phyloP scores from a whole-genome alignment of 23 tunicate genomes.

The Clavelina lepadiformis region DNA sequence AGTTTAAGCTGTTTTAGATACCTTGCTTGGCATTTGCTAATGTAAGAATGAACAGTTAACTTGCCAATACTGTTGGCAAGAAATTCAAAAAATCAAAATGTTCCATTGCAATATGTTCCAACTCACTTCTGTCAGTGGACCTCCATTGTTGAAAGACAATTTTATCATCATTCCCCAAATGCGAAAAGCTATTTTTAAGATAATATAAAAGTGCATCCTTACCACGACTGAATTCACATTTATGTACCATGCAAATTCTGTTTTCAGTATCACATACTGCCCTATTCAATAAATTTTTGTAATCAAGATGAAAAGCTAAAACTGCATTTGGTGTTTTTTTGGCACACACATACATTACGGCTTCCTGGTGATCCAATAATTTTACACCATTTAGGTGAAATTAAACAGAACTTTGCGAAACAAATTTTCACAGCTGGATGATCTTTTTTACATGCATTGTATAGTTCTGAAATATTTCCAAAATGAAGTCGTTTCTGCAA shows the following conservation, averaged over 20 bases:
- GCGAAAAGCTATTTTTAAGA: slow-evolving; percentile 3
- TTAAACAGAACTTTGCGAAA: not conserved
- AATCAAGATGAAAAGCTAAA: slow-evolving; percentile 5
- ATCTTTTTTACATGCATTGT: slow-evolving; percentile 10
- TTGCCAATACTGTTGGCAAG: not conserved
- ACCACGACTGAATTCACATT: slow-evolving; percentile 8
- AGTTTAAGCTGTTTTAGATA: slow-evolving; percentile 17
- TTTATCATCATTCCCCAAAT: slow-evolving; percentile 7
- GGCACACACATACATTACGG: slow-evolving; percentile 24
- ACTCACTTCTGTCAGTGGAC: slow-evolving; percentile 21
- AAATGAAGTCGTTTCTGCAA: too few species aligned
- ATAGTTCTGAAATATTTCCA: too few species aligned
- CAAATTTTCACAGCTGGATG: not conserved
- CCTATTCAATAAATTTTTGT: not conserved
- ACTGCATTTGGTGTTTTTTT: slow-evolving; percentile 16
- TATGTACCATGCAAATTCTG: not conserved
- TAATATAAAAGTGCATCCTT: slow-evolving; percentile 5
- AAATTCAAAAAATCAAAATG: slow-evolving; percentile 1
- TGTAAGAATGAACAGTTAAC: slow-evolving; percentile 15
- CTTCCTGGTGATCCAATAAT: slow-evolving; percentile 12
- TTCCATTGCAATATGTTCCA: not conserved
- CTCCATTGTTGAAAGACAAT: slow-evolving; percentile 18
- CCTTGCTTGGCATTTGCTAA: slow-evolving; percentile 15
- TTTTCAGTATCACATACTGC: not conserved
- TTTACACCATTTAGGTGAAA: slow-evolving; percentile 11